Percentiles rank a stretch among this genome's conserved stretches.
phyloP scores from a whole-genome alignment of 2,888 invertebrate species.

The Proisotoma minuta region DNA sequence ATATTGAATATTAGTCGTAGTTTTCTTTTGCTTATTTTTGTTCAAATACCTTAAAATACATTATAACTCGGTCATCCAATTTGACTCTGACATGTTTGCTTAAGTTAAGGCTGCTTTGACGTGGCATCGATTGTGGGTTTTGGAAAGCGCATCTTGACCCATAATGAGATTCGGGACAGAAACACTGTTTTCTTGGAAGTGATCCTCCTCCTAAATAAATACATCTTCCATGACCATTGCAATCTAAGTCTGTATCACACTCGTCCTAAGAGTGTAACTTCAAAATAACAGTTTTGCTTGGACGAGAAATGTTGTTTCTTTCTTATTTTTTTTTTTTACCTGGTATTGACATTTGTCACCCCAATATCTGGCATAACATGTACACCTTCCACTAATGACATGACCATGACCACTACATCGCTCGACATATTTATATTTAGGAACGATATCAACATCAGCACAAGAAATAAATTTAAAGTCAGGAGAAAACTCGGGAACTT shows the following conservation, averaged over 20 bases:
- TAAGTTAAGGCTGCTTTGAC: conserved; percentile 26
- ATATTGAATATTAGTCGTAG: neutral
- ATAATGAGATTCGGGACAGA: conserved; percentile 32
- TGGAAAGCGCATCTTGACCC: conserved; percentile 34
- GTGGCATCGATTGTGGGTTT: conserved; percentile 30
- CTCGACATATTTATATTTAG: conserved; percentile 62
- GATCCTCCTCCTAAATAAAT: conserved; percentile 40
- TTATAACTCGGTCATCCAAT: conserved; percentile 28
- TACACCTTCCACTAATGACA: conserved; percentile 61
- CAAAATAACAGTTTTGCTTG: too few species aligned
- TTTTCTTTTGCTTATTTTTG: neutral
- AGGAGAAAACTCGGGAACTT: conserved; percentile 83
- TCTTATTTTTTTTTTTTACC: too few species aligned
- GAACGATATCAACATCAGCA: conserved; percentile 79
- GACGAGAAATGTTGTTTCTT: too few species aligned
- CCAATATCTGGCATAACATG: conserved; percentile 37
- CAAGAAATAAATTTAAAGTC: conserved; percentile 91
- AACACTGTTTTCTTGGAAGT: conserved; percentile 40
- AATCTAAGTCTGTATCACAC: conserved; percentile 37
- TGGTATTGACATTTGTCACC: conserved; percentile 41
- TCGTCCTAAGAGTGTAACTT: too few species aligned
- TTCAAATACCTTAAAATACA: conserved; percentile 31
- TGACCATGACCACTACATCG: conserved; percentile 78
- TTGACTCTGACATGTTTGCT: conserved; percentile 34
- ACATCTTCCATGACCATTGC: conserved; percentile 31